phyloP scores from a whole-genome alignment of 2,113 vertebrate genomes.

The Pollachius pollachius region DNA sequence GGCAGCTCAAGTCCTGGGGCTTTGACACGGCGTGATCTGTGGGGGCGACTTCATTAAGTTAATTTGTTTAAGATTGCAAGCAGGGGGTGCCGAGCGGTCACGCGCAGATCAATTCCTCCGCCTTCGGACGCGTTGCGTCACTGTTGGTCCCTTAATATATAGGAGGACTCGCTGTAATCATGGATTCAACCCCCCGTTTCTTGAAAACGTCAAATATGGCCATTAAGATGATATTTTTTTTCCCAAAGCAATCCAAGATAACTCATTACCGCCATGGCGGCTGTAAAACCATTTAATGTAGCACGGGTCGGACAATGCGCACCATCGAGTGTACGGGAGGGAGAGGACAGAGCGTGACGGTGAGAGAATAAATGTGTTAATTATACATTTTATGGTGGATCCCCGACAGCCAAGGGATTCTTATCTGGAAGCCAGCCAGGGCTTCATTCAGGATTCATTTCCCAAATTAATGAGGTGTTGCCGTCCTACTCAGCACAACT shows the following conservation, averaged over 20 bases:
- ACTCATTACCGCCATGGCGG: neutral
- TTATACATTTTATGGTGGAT: slow-evolving; percentile 49
- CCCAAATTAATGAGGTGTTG: slow-evolving; percentile 69
- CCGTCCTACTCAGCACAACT: slow-evolving; percentile 34
- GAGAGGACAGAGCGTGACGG: slow-evolving; percentile 25
- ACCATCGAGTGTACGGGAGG: slow-evolving; percentile 14
- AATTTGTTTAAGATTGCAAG: slow-evolving; percentile 36
- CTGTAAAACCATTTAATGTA: neutral
- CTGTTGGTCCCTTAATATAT: no score
- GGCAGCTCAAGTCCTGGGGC: slow-evolving; percentile 27
- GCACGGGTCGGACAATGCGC: slow-evolving; percentile 1
- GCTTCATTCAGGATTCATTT: slow-evolving; percentile 61
- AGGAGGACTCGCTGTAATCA: neutral
- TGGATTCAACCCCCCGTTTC: slow-evolving; percentile 5
- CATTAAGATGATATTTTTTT: neutral
- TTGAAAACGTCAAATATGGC: neutral
- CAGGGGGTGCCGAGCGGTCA: slow-evolving; percentile 3
- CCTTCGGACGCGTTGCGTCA: no score
- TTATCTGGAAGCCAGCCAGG: slow-evolving; percentile 57
- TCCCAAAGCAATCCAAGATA: neutral
- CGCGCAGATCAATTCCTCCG: neutral
- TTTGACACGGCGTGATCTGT: slow-evolving; percentile 47
- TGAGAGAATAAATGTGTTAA: slow-evolving; percentile 52
- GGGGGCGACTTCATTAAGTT: slow-evolving; percentile 41
- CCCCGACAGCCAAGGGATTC: slow-evolving; percentile 47